Conservation (phyloP, 2,888 invertebrate species). For the Zhengitettix transpicula region DNA sequence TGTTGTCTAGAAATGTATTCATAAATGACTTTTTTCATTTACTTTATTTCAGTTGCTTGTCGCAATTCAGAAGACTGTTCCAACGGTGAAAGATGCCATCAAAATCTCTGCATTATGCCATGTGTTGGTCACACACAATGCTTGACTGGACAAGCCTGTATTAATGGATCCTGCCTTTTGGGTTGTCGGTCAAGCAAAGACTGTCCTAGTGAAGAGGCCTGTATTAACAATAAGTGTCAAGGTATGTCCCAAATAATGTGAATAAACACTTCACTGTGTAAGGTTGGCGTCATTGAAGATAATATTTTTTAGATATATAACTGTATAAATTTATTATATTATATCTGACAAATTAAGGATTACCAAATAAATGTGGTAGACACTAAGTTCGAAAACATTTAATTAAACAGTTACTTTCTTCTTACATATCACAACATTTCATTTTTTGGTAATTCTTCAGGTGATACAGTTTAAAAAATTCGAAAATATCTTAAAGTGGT, state of each 20-base stretch:
- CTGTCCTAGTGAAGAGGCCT: slow-evolving; percentile 58
- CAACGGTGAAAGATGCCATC: slow-evolving; percentile 56
- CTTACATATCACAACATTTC: no score
- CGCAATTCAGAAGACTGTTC: slow-evolving; percentile 62
- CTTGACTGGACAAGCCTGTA: slow-evolving; percentile 60
- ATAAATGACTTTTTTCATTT: neutral
- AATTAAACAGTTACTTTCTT: no score
- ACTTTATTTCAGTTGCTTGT: slow-evolving; percentile 40
- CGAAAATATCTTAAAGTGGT: no score
- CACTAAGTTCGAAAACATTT: no score
- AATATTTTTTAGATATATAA: no score
- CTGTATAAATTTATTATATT: no score
- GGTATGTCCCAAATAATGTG: slow-evolving; percentile 20
- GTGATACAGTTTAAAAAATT: no score
- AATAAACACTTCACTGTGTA: no score
- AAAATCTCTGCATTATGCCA: slow-evolving; percentile 62
- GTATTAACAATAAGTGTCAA: slow-evolving; percentile 67
- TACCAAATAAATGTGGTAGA: no score
- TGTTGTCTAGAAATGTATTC: neutral
- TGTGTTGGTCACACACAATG: slow-evolving; percentile 73
- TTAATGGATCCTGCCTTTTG: slow-evolving; percentile 58
- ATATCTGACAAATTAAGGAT: no score
- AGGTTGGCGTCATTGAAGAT: no score
- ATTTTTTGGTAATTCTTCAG: no score
- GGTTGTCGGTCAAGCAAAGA: slow-evolving; percentile 76